A percentile compares a stretch with the other conserved stretches of the same genome.
phyloP scores from a whole-genome alignment of 2,797 vertebrate species.

The Podargus strigoides region DNA sequence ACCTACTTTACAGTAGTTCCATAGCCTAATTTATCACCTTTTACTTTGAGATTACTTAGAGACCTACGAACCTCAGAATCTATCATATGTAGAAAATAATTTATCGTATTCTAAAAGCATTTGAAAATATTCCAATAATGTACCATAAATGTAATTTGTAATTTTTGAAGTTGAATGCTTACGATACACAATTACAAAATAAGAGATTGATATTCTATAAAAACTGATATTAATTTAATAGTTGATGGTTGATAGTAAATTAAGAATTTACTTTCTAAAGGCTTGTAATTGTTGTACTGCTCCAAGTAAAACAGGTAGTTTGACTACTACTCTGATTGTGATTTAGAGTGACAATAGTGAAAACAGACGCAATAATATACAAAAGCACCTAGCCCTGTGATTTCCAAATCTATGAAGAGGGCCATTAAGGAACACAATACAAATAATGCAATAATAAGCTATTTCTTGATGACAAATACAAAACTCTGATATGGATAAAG shows the following conservation, averaged over 20 bases:
- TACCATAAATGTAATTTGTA: too few relatives aligned
- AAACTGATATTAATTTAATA: background rate
- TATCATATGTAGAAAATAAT: background rate
- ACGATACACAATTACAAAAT: background rate
- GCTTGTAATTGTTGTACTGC: background rate
- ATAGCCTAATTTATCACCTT: background rate
- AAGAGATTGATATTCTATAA: background rate
- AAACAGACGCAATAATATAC: background rate
- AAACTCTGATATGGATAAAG: background rate
- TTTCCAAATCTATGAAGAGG: background rate
- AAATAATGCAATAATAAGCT: background rate
- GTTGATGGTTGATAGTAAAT: background rate
- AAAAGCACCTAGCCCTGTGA: accelerated
- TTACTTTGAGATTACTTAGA: background rate
- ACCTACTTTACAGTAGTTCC: background rate
- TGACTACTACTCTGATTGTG: background rate
- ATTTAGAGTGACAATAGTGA: background rate
- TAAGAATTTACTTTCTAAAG: background rate
- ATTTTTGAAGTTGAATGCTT: too few relatives aligned
- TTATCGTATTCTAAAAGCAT: background rate
- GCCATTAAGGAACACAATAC: background rate
- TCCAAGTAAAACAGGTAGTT: background rate
- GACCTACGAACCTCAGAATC: background rate
- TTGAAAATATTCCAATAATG: background rate
- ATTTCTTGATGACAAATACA: background rate